Percentiles rank a stretch among this genome's conserved stretches.
Evolutionary conservation across 2,797 vertebrate genomes (phyloP).

Genomic region (Malurus leucopterus): DNA sequence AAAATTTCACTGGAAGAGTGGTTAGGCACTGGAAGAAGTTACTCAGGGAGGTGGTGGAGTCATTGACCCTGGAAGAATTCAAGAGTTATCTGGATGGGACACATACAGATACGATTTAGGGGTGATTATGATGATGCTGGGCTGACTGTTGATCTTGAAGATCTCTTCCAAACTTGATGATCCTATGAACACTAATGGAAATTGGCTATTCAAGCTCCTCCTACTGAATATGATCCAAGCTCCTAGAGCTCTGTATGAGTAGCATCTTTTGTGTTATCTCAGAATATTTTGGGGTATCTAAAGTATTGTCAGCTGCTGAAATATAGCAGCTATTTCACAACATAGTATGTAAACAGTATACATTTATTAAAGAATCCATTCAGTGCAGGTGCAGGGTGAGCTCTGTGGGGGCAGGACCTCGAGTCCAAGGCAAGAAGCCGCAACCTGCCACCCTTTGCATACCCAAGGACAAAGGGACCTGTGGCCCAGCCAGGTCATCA

Average conservation of each 20-base stretch:
- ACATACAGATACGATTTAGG: not conserved
- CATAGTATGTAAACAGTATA: not conserved
- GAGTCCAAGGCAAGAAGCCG: not conserved
- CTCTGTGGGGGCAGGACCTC: not conserved
- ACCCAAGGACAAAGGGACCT: not conserved
- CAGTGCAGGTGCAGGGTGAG: not conserved
- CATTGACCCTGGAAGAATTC: not conserved
- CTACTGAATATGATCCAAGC: not conserved
- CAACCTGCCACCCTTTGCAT: not conserved
- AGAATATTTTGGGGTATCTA: not conserved
- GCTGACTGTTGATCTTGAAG: not conserved
- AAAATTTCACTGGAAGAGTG: not conserved
- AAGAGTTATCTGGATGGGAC: not conserved
- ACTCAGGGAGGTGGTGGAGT: not conserved
- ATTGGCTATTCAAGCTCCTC: not conserved
- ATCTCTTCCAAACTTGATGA: not conserved
- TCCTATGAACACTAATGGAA: not conserved
- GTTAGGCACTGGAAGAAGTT: not conserved
- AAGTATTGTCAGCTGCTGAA: not conserved
- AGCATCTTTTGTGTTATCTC: not conserved
- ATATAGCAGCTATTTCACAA: not conserved
- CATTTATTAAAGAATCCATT: not conserved
- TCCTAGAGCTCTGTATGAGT: not conserved
- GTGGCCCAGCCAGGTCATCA: not conserved
- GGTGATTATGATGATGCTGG: not conserved